These are phyloP conservation scores for Plectropomus leopardus DNA, from an alignment of 2,113 vertebrate genomes.

Conservation along the genomic window DNA sequence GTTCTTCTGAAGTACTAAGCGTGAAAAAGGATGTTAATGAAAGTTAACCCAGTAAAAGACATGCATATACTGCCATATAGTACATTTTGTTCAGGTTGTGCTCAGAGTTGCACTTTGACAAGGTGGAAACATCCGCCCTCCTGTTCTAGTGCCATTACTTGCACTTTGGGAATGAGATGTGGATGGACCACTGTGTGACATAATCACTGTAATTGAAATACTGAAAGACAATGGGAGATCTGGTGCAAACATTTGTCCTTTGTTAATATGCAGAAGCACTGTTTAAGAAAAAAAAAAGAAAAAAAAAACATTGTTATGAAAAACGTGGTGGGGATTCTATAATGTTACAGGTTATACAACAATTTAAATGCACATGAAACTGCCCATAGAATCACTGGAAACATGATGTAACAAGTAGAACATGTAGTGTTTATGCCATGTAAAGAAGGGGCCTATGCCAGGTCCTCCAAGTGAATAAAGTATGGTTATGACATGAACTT, in stretches of 20 bases:
- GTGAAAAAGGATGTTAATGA: conserved; percentile 65
- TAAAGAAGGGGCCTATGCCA: conserved; percentile 39
- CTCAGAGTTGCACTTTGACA: conserved; percentile 55
- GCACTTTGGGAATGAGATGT: conserved; percentile 45
- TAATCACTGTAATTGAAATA: conserved; percentile 33
- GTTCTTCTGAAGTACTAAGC: conserved; percentile 60
- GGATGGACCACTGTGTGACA: conserved; percentile 30
- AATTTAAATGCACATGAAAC: conserved; percentile 53
- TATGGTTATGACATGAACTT: conserved; percentile 46
- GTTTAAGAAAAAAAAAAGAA: conserved; percentile 7
- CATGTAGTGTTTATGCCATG: conserved; percentile 68
- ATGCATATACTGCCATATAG: conserved; percentile 70
- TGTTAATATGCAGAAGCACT: conserved; percentile 40
- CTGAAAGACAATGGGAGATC: conserved; percentile 24
- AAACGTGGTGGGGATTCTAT: conserved; percentile 19
- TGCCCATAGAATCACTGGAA: conserved; percentile 61
- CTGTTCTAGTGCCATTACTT: conserved; percentile 51
- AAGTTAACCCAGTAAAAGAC: conserved; percentile 58
- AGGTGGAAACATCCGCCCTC: conserved; percentile 26
- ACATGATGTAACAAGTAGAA: conserved; percentile 46
- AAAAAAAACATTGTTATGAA: conserved; percentile 5
- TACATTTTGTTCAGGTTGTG: conserved; percentile 55
- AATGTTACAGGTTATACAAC: conserved; percentile 44
- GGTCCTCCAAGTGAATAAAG: conserved; percentile 53
- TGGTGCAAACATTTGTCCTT: conserved; percentile 40